Evolutionary conservation across 2,888 invertebrate species (phyloP), one percentile per base, ranked within the genome.

Genomic region (Flexamia atlantica): DNA sequence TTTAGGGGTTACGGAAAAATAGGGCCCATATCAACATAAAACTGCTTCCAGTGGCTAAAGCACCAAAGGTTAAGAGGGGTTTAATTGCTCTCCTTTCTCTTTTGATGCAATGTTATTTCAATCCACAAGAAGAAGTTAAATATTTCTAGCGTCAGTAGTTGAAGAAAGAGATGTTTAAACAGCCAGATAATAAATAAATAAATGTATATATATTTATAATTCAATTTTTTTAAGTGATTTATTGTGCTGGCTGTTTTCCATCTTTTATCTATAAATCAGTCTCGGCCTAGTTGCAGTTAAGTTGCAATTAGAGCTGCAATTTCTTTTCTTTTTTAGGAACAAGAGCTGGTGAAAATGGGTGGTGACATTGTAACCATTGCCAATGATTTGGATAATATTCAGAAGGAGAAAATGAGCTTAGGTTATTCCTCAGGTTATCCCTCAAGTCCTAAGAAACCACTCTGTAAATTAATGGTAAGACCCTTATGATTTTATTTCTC

Each of bases 311-410:
- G 64, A 64, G 64, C 64, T 20, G 14, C 17, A 46, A 20, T 23
- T 53, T n/a, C 4, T 64, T 64, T 64, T 64, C 64, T 64, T 64
- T 86, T 88, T 12, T 86, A 94, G 94, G 93, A 93, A 87, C 92
- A 92, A 83, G 93, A 94, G 88, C 88, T 95, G 12, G 90, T 90
- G 17, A 91, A 90, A 4, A 92, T 95, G 89, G 94, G 94, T 88
- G 88, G 89, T 3, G 94, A 94, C 88, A 92, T 94, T 0, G 91
- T 91, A 10, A 90, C 91, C 40, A 92, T 94, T 89, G 91, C 92
- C 85, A 89, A 89, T 76, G 92, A 93, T 87, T 87, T 93, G 86
- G 87, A 90, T 3, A 90, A 90, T 28, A 91, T 92, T 1, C 92
- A 92, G 87, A 90, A 90, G 40, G 93, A 93, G 87, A 88, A 92